phyloP scores from a whole-genome alignment of 2,797 vertebrate genomes.

The Spinibarbus caldwelli region DNA sequence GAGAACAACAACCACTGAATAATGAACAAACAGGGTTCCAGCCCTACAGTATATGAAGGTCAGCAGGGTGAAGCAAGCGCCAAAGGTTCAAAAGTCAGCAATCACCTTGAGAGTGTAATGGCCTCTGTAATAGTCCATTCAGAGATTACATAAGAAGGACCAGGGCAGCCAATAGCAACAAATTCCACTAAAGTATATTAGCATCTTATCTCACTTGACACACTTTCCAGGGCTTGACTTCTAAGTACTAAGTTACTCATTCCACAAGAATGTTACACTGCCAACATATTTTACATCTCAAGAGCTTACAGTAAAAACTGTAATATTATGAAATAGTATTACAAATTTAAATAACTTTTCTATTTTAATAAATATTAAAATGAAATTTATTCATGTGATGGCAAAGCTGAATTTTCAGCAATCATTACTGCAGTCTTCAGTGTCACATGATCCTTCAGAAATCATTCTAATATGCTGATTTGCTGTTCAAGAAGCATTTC shows the following conservation, averaged over 20 bases:
- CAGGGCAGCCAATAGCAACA: conserved; percentile 6
- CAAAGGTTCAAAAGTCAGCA: conserved; percentile 67
- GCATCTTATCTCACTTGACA: conserved; percentile 69
- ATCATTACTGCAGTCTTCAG: not conserved
- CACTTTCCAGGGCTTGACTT: conserved; percentile 63
- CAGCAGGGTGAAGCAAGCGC: conserved; percentile 56
- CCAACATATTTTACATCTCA: conserved; percentile 9
- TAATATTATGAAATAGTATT: no score
- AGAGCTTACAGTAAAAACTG: not conserved
- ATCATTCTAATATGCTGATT: not conserved
- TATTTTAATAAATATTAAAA: not conserved
- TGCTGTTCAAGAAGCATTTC: not conserved
- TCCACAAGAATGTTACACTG: conserved; percentile 45
- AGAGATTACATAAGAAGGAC: conserved; percentile 53
- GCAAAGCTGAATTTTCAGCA: not conserved
- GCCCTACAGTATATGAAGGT: conserved; percentile 64
- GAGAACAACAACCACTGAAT: conserved; percentile 43
- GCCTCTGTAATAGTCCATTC: conserved; percentile 60
- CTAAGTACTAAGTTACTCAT: conserved; percentile 44
- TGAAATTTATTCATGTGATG: not conserved
- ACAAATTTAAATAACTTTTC: not conserved
- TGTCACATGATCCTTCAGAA: not conserved
- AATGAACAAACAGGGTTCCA: conserved; percentile 49
- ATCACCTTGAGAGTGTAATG: conserved; percentile 58
- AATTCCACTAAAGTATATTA: conserved; percentile 60